Base-by-base conservation (phyloP, 2,113 vertebrate genomes). In the Spea bombifrons region DNA sequence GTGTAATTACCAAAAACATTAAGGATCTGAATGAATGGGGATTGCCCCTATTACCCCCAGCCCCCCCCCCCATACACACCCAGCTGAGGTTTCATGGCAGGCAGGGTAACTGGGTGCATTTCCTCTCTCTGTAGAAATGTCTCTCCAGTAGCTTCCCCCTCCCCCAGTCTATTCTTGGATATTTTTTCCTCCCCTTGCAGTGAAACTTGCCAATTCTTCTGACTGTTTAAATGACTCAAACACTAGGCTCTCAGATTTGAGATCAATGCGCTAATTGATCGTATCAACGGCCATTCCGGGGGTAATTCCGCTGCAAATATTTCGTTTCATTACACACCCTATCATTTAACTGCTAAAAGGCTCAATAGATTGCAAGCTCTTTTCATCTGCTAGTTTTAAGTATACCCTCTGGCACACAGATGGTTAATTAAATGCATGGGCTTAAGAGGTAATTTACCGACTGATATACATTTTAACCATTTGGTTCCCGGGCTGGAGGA, bases 111-210 rank as follows among this genome's bases (percentile, higher is more conserved):
- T 30, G 30, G 17, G 66, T 13, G 16, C 17, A 68, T 70, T 49
- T 77, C 66, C 75, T 66, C 30, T 70, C 5, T 45, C 7, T 3
- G 30, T 16, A 50, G 48, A 30, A 13, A 75, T 69, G 48, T 45
- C 66, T 15, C 6, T 49, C 59, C 52, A 50, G 52, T 50, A 63
- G 44, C 17, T 10, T 4, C 9, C 75, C 59, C 49, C 43, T 8
- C n/a, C 75, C 50, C 59, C 68, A 5, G 66, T 66, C 80, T 71
- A 72, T 71, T 67, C 43, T 55, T 75, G 13, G 43, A 64, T 48
- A 5, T 53, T 44, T 52, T 63, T 74, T 59, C 12, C 30, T 17
- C 47, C 12, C 8, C 15, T 13, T 13, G 9, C 10, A 13, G 59
- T 47, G 15, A 65, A 50, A 55, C 16, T 44, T 48, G 52, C 15